phyloP scores from a whole-genome alignment of 2,797 vertebrate species.

The Paramormyrops hopkinsi region DNA sequence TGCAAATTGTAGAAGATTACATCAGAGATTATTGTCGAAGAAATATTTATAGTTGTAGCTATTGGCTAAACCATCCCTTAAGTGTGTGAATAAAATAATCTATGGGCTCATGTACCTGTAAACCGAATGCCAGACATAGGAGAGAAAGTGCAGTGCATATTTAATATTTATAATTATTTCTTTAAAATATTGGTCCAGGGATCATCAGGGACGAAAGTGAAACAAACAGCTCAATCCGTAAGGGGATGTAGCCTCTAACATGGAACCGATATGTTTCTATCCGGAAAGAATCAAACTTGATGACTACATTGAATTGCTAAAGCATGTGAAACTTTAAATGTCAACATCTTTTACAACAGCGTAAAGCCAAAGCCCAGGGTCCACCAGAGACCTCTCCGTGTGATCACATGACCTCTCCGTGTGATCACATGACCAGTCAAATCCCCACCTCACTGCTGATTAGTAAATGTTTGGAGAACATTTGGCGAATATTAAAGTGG shows the following conservation, averaged over 20 bases:
- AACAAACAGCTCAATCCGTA: neutral
- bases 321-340: neutral
- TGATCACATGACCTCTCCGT: neutral
- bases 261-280: neutral
- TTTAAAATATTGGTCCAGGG: neutral
- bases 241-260: neutral
- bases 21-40: neutral
- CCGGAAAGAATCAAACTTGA: neutral
- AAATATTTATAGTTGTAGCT: neutral
- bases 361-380: neutral
- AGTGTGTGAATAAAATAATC: neutral
- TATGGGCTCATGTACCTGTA: neutral
- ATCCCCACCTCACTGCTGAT: neutral
- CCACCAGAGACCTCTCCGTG: neutral
- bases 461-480: neutral
- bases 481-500: neutral
- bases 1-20: neutral
- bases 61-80: neutral
- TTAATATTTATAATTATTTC: neutral
- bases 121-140: neutral
- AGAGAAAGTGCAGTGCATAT: neutral
- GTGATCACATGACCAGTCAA: neutral
- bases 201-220: neutral
- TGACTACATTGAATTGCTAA: neutral
- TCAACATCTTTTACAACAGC: neutral